These are phyloP conservation scores for Nasua narica DNA, from an alignment of 2,797 vertebrate species.

Conservation along the genomic window DNA sequence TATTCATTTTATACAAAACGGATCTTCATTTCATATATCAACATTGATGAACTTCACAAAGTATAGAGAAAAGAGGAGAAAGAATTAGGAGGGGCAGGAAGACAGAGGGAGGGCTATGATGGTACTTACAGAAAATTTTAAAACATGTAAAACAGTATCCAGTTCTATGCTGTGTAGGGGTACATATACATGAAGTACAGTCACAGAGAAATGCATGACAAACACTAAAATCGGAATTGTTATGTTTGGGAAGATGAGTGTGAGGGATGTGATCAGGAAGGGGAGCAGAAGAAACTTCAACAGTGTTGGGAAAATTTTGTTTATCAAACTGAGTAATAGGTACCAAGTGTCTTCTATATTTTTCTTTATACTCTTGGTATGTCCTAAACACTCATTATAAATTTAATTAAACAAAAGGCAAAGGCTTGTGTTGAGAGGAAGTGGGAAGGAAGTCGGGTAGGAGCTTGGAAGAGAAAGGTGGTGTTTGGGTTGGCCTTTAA, in stretches of 20 bases:
- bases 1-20: neutral
- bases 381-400: neutral
- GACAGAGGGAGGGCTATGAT: no score
- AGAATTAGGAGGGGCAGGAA: neutral
- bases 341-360: neutral
- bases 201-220: neutral
- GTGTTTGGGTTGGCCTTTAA: neutral
- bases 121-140: neutral
- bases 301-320: neutral
- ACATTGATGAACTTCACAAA: neutral
- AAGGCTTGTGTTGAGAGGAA: neutral
- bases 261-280: neutral
- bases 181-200: neutral
- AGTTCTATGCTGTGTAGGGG: neutral
- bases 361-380: neutral
- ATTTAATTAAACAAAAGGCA: neutral
- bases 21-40: neutral
- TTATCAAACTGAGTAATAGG: neutral
- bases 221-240: neutral
- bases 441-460: no score
- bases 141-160: neutral
- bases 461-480: neutral
- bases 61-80: neutral
- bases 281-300: neutral
- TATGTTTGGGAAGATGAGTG: neutral